Base-by-base conservation (phyloP, 2,797 vertebrate genomes). In the Cacajao melanocephalus region DNA sequence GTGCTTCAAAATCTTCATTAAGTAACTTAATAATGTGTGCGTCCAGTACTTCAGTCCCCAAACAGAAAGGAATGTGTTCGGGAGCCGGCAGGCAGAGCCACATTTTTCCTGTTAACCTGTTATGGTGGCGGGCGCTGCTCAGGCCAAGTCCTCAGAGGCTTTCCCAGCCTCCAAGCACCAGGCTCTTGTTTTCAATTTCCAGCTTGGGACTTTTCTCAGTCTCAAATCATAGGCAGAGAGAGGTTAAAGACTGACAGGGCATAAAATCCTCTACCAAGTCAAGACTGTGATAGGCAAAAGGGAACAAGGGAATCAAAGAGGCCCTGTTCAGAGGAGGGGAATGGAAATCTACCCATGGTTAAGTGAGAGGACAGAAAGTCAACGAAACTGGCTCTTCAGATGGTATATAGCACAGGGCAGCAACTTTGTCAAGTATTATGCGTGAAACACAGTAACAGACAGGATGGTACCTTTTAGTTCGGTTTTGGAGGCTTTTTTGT, bases 1-100 rank as follows among this genome's bases (percentile, higher is more conserved):
- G 36, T 7, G 6, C 84, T 93, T 93, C 46, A 91, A 95, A 90
- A 86, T 92, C 94, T 96, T 90, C 76, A 87, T 73, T 91, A 94
- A 97, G 89, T 91, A 89, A 93, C 61, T 90, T 89, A 90, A n/a
- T 96, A 92, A 13, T 19, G 6, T 24, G 20, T 36, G 14, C 0
- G 2, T 61, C 90, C 88, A 64, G 64, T 52, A 88, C 80, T 90
- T 78, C 72, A 64, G 87, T 83, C 52, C 91, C 82, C 95, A 94
- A 52, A 81, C 76, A 97, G 50, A 95, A 76, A 96, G 76, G 79
- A 96, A 58, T 30, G 39, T 7, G 6, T 14, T 75, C 67, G 72
- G 57, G 93, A 79, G 91, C 64, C 30, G 48, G 58, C 17, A 73
- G n/a, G 24, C 58, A 88, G 22, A 30, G 76, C 87, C 39, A 52